Evolutionary conservation across 2,113 vertebrate genomes (phyloP).

Genomic region (Motacilla alba): DNA sequence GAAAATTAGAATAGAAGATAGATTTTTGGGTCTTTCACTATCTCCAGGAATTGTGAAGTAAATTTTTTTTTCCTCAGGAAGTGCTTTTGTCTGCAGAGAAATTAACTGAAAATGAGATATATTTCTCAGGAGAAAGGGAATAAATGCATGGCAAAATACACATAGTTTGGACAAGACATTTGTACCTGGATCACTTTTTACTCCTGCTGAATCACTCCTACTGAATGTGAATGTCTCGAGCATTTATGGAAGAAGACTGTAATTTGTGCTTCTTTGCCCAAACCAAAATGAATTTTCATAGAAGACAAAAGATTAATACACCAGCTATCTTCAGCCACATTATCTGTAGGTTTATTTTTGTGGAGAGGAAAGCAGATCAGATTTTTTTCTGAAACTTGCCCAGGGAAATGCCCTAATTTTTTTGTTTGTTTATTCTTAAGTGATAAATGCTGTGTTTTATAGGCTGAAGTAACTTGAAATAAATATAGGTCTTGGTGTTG

Average conservation of each 20-base stretch:
- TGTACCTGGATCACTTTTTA: neutral
- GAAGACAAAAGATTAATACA: neutral
- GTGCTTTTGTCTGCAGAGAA: neutral
- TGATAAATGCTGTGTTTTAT: neutral
- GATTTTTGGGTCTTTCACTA: neutral
- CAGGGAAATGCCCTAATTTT: neutral
- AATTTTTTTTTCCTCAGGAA: neutral
- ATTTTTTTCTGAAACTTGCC: neutral
- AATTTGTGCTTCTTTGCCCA: neutral
- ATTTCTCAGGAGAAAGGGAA: neutral
- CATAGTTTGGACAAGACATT: neutral
- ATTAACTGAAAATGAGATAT: neutral
- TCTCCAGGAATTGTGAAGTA: neutral
- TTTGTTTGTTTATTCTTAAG: neutral
- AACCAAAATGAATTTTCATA: neutral
- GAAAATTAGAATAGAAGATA: neutral
- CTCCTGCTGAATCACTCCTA: neutral
- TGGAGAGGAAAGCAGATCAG: neutral
- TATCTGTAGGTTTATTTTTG: neutral
- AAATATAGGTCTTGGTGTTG: neutral
- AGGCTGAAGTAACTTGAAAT: neutral
- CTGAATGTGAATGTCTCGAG: neutral
- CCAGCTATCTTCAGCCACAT: neutral
- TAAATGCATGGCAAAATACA: neutral
- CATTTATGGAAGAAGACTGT: neutral